Evolutionary conservation across 2,888 invertebrate genomes (phyloP).

Genomic region (Sepioteuthis lessoniana): DNA sequence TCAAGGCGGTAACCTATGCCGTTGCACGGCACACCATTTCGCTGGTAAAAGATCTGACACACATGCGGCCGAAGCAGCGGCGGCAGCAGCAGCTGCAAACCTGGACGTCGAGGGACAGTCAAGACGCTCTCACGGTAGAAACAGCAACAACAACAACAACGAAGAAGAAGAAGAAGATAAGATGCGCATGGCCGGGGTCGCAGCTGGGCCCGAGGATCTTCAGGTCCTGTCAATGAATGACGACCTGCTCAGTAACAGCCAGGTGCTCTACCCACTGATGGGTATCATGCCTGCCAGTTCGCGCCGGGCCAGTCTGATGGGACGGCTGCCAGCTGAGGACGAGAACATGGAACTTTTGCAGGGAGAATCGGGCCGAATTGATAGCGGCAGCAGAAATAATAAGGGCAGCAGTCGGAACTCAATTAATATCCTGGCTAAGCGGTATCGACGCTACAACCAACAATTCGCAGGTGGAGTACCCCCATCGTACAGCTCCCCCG

Average conservation of each 20-base stretch:
- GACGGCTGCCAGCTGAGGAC: background rate
- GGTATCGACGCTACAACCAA: background rate
- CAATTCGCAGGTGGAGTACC: background rate
- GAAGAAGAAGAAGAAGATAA: background rate
- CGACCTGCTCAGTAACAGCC: background rate
- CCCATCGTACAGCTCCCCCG: background rate
- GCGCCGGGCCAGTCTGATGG: background rate
- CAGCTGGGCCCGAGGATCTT: background rate
- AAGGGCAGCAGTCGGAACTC: background rate
- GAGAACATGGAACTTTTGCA: background rate
- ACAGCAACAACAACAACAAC: background rate
- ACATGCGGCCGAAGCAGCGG: background rate
- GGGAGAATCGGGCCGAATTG: background rate
- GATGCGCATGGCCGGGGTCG: background rate
- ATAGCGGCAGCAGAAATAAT: background rate
- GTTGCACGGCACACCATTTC: conserved; percentile 36
- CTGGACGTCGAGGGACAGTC: background rate
- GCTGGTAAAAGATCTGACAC: conserved; percentile 41
- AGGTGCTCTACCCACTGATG: conserved; percentile 17
- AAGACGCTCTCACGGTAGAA: background rate
- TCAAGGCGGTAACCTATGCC: conserved; percentile 35
- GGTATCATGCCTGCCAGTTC: background rate
- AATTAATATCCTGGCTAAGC: background rate
- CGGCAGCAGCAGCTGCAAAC: background rate
- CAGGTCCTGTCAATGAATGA: background rate